Percentiles rank a stretch among this genome's conserved stretches.
These are phyloP conservation scores for Melinaea marsaeus DNA, from an alignment of 2,888 invertebrate genomes.

Conservation along the genomic window DNA sequence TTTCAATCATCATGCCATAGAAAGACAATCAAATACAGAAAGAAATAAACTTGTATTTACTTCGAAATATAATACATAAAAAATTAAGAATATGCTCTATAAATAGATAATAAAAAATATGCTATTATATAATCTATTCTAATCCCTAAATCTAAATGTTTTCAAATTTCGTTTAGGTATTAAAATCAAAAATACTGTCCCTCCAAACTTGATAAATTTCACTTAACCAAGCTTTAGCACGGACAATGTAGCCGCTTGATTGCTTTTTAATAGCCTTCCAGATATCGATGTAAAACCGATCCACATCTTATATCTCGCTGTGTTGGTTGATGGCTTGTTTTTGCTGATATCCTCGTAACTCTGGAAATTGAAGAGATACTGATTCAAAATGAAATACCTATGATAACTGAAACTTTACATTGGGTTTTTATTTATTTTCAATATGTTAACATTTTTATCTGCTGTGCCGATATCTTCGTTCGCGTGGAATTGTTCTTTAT, in stretches of 20 bases:
- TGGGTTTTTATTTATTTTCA: background rate
- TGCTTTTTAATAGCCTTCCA: constrained; percentile 47
- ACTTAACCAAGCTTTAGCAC: constrained; percentile 5
- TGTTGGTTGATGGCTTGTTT: constrained; percentile 13
- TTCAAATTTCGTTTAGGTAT: background rate
- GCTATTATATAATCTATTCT: too few relatives aligned
- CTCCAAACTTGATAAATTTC: constrained; percentile 3
- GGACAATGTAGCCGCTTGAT: constrained; percentile 35
- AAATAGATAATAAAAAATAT: too few relatives aligned
- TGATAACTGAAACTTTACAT: background rate
- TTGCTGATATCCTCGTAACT: constrained; percentile 2
- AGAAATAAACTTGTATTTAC: too few relatives aligned
- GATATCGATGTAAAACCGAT: constrained; percentile 20
- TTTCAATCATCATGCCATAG: too few relatives aligned
- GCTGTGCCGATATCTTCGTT: too few relatives aligned
- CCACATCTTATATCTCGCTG: constrained; percentile 14
- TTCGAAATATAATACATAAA: too few relatives aligned
- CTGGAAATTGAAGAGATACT: constrained; percentile 5
- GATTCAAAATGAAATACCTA: constrained; percentile 1
- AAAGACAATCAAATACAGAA: too few relatives aligned
- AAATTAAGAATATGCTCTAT: too few relatives aligned
- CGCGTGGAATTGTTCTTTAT: too few relatives aligned
- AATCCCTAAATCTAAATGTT: background rate
- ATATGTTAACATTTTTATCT: background rate
- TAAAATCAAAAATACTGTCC: background rate